A percentile compares a stretch with the other conserved stretches of the same genome.
These are phyloP conservation scores for Epicauta chinensis DNA, from an alignment of 1,140 invertebrate genomes.

Conservation along the genomic window DNA sequence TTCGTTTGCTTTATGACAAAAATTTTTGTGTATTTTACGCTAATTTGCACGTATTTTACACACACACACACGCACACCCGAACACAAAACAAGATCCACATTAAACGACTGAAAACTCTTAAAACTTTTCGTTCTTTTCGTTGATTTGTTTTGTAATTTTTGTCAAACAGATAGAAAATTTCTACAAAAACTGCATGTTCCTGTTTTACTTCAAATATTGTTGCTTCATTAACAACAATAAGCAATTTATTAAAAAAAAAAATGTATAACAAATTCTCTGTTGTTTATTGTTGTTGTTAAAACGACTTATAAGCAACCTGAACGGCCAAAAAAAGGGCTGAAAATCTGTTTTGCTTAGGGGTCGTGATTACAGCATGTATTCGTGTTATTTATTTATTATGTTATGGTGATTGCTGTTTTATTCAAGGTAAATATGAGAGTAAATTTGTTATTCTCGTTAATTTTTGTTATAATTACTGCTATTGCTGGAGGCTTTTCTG, in stretches of 20 bases:
- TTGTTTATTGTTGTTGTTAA: too few relatives aligned
- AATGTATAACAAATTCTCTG: too few relatives aligned
- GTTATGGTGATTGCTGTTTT: slow-evolving; percentile 19
- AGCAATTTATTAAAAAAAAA: too few relatives aligned
- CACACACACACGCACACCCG: too few relatives aligned
- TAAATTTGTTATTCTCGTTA: too few relatives aligned
- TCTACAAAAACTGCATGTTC: not conserved
- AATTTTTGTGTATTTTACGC: slow-evolving; percentile 22
- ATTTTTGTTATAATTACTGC: slow-evolving; percentile 29
- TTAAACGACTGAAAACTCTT: slow-evolving; percentile 18
- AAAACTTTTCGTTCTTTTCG: slow-evolving; percentile 18
- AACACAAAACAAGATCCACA: too few relatives aligned
- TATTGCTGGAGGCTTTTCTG: slow-evolving; percentile 29
- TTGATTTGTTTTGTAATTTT: slow-evolving; percentile 20
- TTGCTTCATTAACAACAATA: too few relatives aligned
- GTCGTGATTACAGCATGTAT: slow-evolving; percentile 18
- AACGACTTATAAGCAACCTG: too few relatives aligned
- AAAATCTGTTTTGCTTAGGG: slow-evolving; percentile 8
- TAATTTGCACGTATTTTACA: slow-evolving; percentile 19
- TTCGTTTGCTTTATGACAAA: slow-evolving; percentile 19
- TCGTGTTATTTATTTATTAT: slow-evolving; percentile 16
- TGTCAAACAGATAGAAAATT: slow-evolving; percentile 19
- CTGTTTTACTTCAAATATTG: too few relatives aligned
- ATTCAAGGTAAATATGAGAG: slow-evolving; percentile 18
- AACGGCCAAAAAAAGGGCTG: too few relatives aligned